phyloP scores from a whole-genome alignment of 2,113 vertebrate species.

The Vidua macroura region DNA sequence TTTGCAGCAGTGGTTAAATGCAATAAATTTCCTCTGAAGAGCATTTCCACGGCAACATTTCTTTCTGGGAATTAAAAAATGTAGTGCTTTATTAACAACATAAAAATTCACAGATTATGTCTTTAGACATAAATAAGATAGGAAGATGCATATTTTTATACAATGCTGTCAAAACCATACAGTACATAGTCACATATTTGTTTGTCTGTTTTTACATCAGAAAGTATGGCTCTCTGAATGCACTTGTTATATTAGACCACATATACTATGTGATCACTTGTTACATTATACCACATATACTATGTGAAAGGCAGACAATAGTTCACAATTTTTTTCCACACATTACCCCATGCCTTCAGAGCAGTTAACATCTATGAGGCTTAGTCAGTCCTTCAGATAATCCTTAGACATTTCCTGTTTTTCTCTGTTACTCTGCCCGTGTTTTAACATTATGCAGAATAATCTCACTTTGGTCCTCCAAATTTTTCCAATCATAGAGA shows the following conservation, averaged over 20 bases:
- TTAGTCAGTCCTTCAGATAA: background rate
- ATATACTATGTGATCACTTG: background rate
- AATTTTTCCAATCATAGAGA: background rate
- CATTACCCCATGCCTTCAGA: background rate
- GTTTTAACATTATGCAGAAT: background rate
- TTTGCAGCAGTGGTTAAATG: slow-evolving; percentile 71
- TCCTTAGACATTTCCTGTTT: background rate
- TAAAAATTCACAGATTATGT: background rate
- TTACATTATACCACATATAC: background rate
- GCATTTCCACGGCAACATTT: slow-evolving; percentile 61
- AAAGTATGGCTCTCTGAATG: background rate
- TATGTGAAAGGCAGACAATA: background rate
- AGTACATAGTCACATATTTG: background rate
- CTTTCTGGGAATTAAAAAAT: slow-evolving; percentile 50
- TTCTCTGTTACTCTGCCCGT: background rate
- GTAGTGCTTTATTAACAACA: slow-evolving; percentile 46
- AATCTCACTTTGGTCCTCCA: background rate
- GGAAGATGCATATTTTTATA: slow-evolving; percentile 16
- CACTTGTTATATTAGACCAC: background rate
- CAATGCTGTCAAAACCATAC: background rate
- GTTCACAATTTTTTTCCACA: background rate
- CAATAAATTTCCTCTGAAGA: slow-evolving; percentile 73
- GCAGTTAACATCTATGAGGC: background rate
- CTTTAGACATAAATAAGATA: background rate
- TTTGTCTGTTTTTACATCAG: background rate